These are phyloP conservation scores for Hydropotes inermis DNA, from an alignment of 2,113 vertebrate species.

Conservation along the genomic window DNA sequence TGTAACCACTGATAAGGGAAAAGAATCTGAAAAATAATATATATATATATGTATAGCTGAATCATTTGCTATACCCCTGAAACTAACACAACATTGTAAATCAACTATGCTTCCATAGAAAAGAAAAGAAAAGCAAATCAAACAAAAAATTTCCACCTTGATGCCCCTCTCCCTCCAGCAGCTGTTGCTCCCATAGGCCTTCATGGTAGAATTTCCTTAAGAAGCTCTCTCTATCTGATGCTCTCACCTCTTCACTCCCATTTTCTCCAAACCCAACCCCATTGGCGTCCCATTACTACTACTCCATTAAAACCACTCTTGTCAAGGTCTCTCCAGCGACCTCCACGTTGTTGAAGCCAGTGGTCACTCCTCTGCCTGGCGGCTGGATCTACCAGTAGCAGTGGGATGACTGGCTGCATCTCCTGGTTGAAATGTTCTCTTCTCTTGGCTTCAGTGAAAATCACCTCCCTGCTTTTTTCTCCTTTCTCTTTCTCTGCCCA, in stretches of 20 bases:
- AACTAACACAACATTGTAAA: neutral
- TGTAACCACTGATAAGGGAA: neutral
- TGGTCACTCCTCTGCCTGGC: neutral
- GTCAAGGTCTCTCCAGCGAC: neutral
- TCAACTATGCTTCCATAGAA: neutral
- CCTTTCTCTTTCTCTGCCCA: neutral
- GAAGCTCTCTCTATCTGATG: neutral
- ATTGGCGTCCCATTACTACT: accelerated
- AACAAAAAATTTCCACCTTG: neutral
- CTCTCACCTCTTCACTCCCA: neutral
- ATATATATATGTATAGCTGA: neutral
- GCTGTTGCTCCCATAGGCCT: accelerated
- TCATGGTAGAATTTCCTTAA: neutral
- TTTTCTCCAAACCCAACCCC: accelerated
- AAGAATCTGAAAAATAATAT: neutral
- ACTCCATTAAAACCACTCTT: too few species aligned
- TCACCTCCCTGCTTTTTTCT: neutral
- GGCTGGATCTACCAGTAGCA: neutral
- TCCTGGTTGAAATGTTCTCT: neutral
- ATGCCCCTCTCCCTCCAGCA: neutral
- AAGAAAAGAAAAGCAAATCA: neutral
- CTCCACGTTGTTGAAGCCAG: accelerated
- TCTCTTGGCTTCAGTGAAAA: neutral
- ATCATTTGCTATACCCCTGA: neutral
- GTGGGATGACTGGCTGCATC: neutral